phyloP scores from a whole-genome alignment of 2,888 invertebrate genomes.

The Metellina segmentata region DNA sequence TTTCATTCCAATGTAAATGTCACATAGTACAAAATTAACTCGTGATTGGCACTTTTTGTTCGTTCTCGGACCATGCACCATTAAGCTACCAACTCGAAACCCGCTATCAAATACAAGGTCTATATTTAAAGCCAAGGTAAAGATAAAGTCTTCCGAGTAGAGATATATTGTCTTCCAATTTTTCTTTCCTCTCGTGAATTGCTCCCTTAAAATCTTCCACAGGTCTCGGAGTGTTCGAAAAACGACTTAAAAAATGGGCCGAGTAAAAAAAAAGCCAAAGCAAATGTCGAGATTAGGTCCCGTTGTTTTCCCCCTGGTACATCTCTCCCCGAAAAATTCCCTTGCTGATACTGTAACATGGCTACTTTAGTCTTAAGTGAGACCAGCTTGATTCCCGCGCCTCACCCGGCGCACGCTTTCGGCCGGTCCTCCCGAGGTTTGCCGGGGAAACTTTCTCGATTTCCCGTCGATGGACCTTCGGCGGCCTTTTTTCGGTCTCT shows the following conservation, averaged over 20 bases:
- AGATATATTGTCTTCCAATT: constrained; percentile 34
- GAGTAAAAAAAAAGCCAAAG: constrained; percentile 27
- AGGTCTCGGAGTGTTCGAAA: constrained; percentile 17
- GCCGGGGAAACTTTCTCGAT: constrained; percentile 61
- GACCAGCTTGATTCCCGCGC: constrained; percentile 34
- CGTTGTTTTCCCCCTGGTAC: constrained; percentile 28
- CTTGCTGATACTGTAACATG: constrained; percentile 64
- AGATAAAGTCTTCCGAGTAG: constrained; percentile 1
- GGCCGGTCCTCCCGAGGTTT: constrained; percentile 45
- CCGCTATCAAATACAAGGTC: neutral
- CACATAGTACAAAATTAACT: too few species aligned
- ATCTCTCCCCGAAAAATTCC: constrained; percentile 51
- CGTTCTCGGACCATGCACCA: too few species aligned
- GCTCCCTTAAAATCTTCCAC: constrained; percentile 54
- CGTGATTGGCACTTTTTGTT: too few species aligned
- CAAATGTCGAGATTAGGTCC: constrained; percentile 62
- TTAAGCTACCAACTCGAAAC: too few species aligned
- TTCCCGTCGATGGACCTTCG: constrained; percentile 59
- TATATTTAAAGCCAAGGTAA: neutral
- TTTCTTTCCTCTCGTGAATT: constrained; percentile 27
- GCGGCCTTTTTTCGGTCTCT: constrained; percentile 31
- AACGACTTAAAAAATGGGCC: constrained; percentile 31
- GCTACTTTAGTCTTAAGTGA: constrained; percentile 75
- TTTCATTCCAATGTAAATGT: too few species aligned
- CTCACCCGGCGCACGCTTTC: constrained; percentile 8